Conservation (phyloP, 2,797 vertebrate species). For the Selene dorsalis region DNA sequence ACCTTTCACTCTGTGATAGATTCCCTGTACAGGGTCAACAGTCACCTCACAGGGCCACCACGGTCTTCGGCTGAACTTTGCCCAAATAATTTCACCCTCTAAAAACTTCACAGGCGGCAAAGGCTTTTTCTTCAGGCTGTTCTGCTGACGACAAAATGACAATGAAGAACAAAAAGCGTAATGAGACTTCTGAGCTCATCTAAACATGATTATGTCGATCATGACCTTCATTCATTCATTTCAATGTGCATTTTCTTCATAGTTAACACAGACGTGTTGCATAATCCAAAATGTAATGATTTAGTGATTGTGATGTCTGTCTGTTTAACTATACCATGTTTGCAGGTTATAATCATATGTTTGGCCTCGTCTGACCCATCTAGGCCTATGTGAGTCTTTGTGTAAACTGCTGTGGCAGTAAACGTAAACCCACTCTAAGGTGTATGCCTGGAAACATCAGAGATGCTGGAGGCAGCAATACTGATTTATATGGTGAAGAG, state of each 20-base stretch:
- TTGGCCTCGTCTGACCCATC: not conserved
- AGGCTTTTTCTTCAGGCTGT: conserved; percentile 82
- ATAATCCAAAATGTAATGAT: not conserved
- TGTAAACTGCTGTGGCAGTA: not conserved
- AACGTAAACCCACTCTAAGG: not conserved
- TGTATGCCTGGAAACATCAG: not conserved
- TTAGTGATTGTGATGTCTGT: not conserved
- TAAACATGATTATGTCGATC: not conserved
- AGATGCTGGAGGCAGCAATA: not conserved
- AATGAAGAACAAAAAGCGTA: conserved; percentile 17
- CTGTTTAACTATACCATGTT: not conserved
- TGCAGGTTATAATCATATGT: not conserved
- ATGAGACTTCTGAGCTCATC: not conserved
- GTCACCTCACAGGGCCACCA: conserved; percentile 98
- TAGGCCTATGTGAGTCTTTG: conserved; percentile 1
- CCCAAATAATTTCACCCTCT: conserved; percentile 96
- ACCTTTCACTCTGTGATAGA: conserved; percentile 96
- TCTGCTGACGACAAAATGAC: conserved; percentile 70
- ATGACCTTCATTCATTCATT: not conserved
- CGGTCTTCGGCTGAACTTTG: conserved; percentile 95
- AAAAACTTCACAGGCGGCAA: conserved; percentile 89
- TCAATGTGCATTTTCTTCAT: not conserved
- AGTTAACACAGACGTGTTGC: not conserved
- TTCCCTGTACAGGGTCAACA: conserved; percentile 87
- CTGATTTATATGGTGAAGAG: not conserved